Percentiles rank a stretch among this genome's conserved stretches.
Conservation (phyloP, 2,797 vertebrate genomes). For the Eulemur coronatus region DNA sequence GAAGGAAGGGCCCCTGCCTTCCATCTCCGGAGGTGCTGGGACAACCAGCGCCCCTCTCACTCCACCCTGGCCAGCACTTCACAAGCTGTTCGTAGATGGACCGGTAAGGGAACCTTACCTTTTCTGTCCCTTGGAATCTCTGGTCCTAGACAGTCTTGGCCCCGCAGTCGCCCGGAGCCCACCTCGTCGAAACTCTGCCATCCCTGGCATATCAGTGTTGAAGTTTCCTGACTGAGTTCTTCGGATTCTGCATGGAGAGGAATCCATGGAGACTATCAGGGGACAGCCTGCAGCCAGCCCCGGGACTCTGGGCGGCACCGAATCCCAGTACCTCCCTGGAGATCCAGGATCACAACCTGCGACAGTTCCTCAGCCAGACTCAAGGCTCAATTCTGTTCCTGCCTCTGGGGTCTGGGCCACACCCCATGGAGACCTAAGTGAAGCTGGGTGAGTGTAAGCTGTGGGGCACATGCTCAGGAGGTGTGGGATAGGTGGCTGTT, state of each 20-base stretch:
- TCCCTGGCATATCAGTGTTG: constrained; percentile 89
- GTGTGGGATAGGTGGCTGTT: neutral
- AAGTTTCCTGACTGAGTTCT: constrained; percentile 96
- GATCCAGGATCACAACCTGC: neutral
- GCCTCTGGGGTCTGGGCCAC: neutral
- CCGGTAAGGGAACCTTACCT: constrained; percentile 68
- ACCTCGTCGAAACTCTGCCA: constrained; percentile 92
- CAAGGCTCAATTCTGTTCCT: neutral
- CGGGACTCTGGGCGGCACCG: neutral
- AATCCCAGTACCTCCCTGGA: neutral
- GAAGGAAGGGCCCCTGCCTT: neutral
- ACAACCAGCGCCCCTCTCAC: neutral
- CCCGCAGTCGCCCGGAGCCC: constrained; percentile 96
- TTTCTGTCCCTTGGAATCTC: constrained; percentile 88
- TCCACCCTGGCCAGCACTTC: neutral
- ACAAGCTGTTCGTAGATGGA: neutral
- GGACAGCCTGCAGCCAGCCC: neutral
- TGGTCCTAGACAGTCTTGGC: constrained; percentile 93
- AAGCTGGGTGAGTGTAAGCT: neutral
- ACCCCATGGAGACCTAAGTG: neutral
- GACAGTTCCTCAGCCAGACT: neutral
- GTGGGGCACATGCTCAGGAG: neutral
- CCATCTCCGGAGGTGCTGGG: neutral
- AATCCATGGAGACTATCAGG: neutral
- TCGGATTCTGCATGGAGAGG: constrained; percentile 88